Evolutionary conservation across 2,797 vertebrate species (phyloP), one percentile per base, ranked within the genome.

Genomic region (Myotis vivesi): DNA sequence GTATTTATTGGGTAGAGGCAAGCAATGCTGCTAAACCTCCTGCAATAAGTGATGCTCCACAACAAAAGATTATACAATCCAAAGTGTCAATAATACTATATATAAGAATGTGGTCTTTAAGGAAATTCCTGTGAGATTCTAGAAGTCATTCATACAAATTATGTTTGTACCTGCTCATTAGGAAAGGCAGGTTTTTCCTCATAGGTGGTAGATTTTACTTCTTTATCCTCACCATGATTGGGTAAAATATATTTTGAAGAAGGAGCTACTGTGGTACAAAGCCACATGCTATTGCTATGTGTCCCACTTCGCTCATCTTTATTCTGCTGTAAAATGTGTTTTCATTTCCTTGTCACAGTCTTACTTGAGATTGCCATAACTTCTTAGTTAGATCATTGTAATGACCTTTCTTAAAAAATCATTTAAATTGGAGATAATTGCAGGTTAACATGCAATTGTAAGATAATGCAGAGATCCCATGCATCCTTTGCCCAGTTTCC

Each of bases 111-210:
- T 88, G 22, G 33, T 41, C 41, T 93, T 80, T 44, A 95, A 94
- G 73, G 80, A 94, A 89, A 94, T 94, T 91, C 59, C 77, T 84
- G 0, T 90, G 51, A 49, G n/a, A 36, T 93, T 97, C 64, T 92
- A 69, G 62, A 96, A 85, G 44, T 87, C 23, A 64, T 9, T 80
- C 41, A 33, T 55, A 59, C 5, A 59, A 91, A n/a, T 44, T 41
- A 49, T 92, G 76, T 91, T 84, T 95, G 75, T 96, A 91, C 82
- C 38, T 92, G 77, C 69, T 94, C 57, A 62, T 19, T 92, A 89
- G 66, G 76, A 87, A 95, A 94, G 69, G 30, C 71, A 86, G 41
- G 6, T 86, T 96, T 97, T 91, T 93, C 82, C 64, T 92, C 28
- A 80, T 57, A 62, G n/a, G 30, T 76, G 44, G 38, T 87, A 91